Conservation (phyloP, 1,140 invertebrate genomes). For the Caenorhabditis tropicalis region DNA sequence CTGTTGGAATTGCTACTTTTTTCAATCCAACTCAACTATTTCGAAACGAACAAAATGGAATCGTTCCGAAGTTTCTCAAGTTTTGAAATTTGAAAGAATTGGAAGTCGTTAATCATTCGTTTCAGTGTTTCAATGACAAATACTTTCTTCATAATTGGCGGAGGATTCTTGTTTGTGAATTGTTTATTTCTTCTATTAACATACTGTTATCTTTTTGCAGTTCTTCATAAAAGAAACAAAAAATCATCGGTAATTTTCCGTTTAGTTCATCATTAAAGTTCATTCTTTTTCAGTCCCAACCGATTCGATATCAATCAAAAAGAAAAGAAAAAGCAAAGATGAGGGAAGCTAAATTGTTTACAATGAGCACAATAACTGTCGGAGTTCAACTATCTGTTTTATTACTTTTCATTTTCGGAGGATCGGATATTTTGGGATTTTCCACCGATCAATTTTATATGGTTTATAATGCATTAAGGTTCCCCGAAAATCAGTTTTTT, state of each 20-base stretch:
- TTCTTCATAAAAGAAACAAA: background rate
- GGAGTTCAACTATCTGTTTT: conserved; percentile 17
- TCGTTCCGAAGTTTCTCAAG: conserved; percentile 33
- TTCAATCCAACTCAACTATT: background rate
- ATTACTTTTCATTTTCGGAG: background rate
- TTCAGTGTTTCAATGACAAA: conserved; percentile 31
- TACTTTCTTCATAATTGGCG: conserved; percentile 20
- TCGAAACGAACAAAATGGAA: background rate
- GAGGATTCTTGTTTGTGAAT: conserved; percentile 5
- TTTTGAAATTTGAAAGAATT: background rate
- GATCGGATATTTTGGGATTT: background rate
- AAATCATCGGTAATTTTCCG: background rate
- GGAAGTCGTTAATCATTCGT: background rate
- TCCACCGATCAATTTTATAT: conserved; percentile 46
- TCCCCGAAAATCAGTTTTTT: background rate
- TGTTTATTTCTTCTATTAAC: conserved; percentile 7
- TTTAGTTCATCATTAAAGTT: background rate
- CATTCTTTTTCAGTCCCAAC: background rate
- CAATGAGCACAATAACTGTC: conserved; percentile 17
- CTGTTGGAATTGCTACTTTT: background rate
- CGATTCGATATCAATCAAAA: background rate
- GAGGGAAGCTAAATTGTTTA: background rate
- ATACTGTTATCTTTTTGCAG: conserved; percentile 14
- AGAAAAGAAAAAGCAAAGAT: background rate
- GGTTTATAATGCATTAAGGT: conserved; percentile 47